Base-by-base conservation (phyloP, 2,113 vertebrate species). In the Tragelaphus scriptus region DNA sequence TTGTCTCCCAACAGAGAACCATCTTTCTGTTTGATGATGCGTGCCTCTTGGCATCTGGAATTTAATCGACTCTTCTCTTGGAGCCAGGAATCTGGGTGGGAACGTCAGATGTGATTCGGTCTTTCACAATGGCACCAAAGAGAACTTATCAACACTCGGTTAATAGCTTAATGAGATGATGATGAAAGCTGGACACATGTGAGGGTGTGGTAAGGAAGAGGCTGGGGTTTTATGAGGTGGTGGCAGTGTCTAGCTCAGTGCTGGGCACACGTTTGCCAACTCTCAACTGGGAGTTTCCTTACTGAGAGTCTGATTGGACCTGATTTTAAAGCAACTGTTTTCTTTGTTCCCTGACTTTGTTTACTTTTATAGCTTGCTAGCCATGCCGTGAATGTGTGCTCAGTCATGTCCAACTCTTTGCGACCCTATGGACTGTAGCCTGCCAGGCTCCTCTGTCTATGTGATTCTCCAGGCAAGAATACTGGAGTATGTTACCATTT, bases 121-220 rank as follows among this genome's bases (percentile, higher is more conserved):
- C 90, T 98, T 98, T 98, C 97, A 98, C 97, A 97, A 92, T 71
- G 75, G 47, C 79, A 95, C 77, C 2, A 59, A 93, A 92, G 88
- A 80, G 85, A 93, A 97, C 95, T 93, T 85, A 92, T 96, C 97
- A 97, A 91, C 85, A 91, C 90, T 96, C 94, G 79, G 75, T 94
- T 90, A 96, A 79, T 65, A 51, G 63, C 81, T 89, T 89, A 15
- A 30, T 51, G 32, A 84, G 68, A 53, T 19, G 26, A 93, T 55
- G 95, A 75, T 49, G 90, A 90, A 97, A 44, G 25, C 55, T 23
- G 47, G 0, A 0, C 25, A 61, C 16, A 6, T 4, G 15, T 40
- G 85, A 97, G 88, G 58, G 68, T 77, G 40, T 71, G 56, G 28
- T 2, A 71, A 80, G 5, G 47, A 16, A 59, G 7, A 14, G 65